phyloP scores from a whole-genome alignment of 2,797 vertebrate species.

The Leucoraja ocellata region DNA sequence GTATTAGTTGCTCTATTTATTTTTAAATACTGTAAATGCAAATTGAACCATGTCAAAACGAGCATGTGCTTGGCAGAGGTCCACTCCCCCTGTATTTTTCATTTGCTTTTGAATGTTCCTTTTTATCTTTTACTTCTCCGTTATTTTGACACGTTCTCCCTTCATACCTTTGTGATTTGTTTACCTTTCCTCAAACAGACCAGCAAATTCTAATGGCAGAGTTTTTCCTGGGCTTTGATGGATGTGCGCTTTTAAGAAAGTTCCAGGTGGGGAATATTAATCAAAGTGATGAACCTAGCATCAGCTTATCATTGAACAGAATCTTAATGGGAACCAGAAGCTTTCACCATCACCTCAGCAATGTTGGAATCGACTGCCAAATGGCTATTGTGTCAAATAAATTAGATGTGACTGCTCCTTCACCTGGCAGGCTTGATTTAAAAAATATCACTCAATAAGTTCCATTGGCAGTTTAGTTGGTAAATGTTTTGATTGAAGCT shows the following conservation, averaged over 20 bases:
- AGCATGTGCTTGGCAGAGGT: not conserved
- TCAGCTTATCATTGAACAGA: constrained; percentile 2
- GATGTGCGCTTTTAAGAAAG: not conserved
- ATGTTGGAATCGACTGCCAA: not conserved
- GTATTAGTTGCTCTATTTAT: too few relatives aligned
- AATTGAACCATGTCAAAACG: not conserved
- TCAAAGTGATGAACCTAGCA: constrained; percentile 17
- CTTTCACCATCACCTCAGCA: not conserved
- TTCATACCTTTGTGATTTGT: not conserved
- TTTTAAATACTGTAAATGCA: not conserved
- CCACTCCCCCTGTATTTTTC: not conserved
- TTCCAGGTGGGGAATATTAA: constrained; percentile 33
- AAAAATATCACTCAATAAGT: not conserved
- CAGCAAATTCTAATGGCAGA: not conserved
- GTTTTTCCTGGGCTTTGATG: not conserved
- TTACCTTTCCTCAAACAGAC: constrained; percentile 19
- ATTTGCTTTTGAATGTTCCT: not conserved
- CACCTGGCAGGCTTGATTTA: not conserved
- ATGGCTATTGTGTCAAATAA: not conserved
- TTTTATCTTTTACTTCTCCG: not conserved
- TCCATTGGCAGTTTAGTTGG: not conserved
- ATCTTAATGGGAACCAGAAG: constrained; percentile 18
- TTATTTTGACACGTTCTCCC: constrained; percentile 27
- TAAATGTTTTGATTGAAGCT: not conserved
- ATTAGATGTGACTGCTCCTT: not conserved